Base-by-base conservation (phyloP, 2,113 vertebrate genomes). In the Microcebus ravelobensis region DNA sequence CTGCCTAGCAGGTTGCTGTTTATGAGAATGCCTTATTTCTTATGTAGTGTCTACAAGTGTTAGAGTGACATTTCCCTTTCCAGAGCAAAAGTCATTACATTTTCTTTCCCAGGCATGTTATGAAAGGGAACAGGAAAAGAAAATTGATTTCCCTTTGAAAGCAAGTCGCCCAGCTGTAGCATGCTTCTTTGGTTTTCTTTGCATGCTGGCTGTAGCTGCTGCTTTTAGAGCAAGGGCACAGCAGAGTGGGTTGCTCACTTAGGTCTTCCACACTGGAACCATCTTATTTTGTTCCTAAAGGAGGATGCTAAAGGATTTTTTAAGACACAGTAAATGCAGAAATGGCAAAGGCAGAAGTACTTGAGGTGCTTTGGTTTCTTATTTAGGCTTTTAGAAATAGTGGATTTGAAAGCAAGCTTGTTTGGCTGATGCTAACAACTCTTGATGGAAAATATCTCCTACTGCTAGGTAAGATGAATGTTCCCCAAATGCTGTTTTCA, bases 21-120 rank as follows among this genome's bases (percentile, higher is more conserved):
- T 42, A 50, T 42, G 59, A 81, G 50, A 81, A 63, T 23, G 27
- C 11, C 55, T 81, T 65, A 29, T 48, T 95, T 94, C 70, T 93
- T 68, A 70, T 13, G 55, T n/a, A 29, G 18, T 61, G 59, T 95
- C 25, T 73, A 36, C 73, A 92, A 67, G 63, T 84, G 36, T 90
- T 68, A n/a, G 67, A 90, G 52, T 83, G 73, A 94, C 73, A 59
- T 59, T 97, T 93, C 63, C 61, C 68, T 95, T 90, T 85, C 88
- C 65, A 88, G 81, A 88, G 92, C 67, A 81, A 39, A 92, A 82
- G 86, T 61, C 77, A 31, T 95, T 84, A 73, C 65, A 42, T 87
- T 68, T 96, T 92, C 65, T 95, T 92, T 90, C 34, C 18, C 36
- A 81, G 87, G 27, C 74, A 57, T 74, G 88, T 70, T 92, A 31